Evolutionary conservation across 37 sponge, comb jelly and placozoan species (phyloP), one percentile per base, ranked within the genome.

Genomic region (Corticium candelabrum): DNA sequence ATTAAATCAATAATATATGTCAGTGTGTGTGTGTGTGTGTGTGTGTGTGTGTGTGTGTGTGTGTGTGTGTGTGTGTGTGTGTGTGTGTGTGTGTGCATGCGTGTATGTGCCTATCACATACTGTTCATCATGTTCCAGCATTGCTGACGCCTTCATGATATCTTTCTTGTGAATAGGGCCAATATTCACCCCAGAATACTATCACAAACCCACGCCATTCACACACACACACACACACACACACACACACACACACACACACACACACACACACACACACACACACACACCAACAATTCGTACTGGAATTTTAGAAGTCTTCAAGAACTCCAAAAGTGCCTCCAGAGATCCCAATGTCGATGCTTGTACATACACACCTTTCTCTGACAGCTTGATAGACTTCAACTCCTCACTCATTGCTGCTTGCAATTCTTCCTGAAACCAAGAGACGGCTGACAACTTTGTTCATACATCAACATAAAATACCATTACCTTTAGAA

Each of bases 101-200:
- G 5, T 27, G 37, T 36, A n/a, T 36, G 34, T 81, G 32, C 0
- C 2, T 32, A 4, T 1, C 7, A 77, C 93, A 81, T 50, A 98
- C 96, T 98, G 93, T 43, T 67, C 79, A 68, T 94, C 92, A 62
- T 90, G 93, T 37, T 98, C 90, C 82, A 98, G 81, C 95, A 94
- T 94, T 38, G 90, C 95, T 77, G 93, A 91, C 0, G 91, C 85
- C 68, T 87, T 94, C 93, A 94, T 94, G 31, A 98, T 91, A 82
- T 98, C 99, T 76, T 86, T 92, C 89, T 95, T 98, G 86, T 98
- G 99, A 3, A 98, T 91, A 29, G 99, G 99, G 21, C 99, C 99
- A 83, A 94, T 91, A 75, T 80, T 91, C 21, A 94, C 85, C 0
- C 89, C 95, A 82, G 75, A 76, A 40, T 92, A 92, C 93, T 92